Evolutionary conservation across 2,113 vertebrate genomes (phyloP).

Genomic region (Amblyornis subalaris): DNA sequence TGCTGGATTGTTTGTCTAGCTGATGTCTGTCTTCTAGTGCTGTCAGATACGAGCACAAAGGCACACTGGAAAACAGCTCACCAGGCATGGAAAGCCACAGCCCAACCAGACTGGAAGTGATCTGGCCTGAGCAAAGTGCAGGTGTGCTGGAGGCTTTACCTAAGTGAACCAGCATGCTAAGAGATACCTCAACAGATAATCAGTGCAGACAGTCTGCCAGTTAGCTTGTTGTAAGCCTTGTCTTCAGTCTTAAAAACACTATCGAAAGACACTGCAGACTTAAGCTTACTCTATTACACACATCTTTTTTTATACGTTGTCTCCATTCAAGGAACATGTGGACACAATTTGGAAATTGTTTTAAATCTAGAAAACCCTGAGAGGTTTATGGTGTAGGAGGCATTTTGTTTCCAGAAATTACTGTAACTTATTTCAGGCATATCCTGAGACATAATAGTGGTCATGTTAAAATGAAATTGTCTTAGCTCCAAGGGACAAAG

Average conservation of each 20-base stretch:
- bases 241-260: background rate
- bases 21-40: background rate
- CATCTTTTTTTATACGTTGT: background rate
- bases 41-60: background rate
- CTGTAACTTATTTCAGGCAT: background rate
- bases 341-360: background rate
- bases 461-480: background rate
- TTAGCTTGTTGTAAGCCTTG: background rate
- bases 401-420: slow-evolving; percentile 13
- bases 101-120: background rate
- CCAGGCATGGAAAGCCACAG: background rate
- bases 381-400: background rate
- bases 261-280: background rate
- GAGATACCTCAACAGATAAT: background rate
- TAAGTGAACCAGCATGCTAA: background rate
- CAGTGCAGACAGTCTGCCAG: background rate
- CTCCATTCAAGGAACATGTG: background rate
- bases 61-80: background rate
- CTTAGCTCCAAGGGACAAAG: background rate
- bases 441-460: background rate
- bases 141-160: background rate
- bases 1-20: background rate
- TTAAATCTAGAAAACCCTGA: background rate
- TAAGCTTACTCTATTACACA: background rate
- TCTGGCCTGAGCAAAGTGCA: background rate